These are phyloP conservation scores for Nymphalis c-album DNA, from an alignment of 2,888 invertebrate species.

Conservation along the genomic window DNA sequence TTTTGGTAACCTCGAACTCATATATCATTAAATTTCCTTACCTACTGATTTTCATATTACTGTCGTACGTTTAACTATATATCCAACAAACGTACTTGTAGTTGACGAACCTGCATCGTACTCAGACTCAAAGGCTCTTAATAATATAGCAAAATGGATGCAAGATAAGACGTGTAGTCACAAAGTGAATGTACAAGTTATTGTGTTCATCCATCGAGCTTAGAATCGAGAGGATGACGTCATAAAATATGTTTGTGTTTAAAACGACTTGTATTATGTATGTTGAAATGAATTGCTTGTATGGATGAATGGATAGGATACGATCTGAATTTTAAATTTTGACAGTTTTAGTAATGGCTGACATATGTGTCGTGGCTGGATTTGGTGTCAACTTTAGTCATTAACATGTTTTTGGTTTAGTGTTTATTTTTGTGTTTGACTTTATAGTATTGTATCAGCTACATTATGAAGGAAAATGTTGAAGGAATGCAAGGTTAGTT, in stretches of 20 bases:
- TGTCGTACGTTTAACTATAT: conserved; percentile 1
- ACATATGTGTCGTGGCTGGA: too few species aligned
- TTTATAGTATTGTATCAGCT: too few species aligned
- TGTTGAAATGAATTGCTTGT: neutral
- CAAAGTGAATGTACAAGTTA: conserved; percentile 9
- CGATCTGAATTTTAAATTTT: too few species aligned
- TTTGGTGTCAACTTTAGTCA: too few species aligned
- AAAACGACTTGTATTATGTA: neutral
- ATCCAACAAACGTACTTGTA: neutral
- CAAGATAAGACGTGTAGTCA: conserved; percentile 7
- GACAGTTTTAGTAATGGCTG: too few species aligned
- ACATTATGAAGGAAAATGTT: too few species aligned
- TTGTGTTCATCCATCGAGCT: neutral
- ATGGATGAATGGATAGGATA: neutral
- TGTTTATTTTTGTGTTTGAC: too few species aligned
- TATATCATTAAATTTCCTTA: conserved; percentile 3
- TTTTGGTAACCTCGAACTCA: neutral
- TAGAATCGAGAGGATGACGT: neutral
- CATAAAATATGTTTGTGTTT: neutral
- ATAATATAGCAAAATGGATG: conserved; percentile 9
- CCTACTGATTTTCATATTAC: neutral
- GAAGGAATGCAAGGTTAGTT: too few species aligned
- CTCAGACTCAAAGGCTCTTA: conserved; percentile 12
- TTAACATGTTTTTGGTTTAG: too few species aligned
- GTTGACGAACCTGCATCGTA: conserved; percentile 1